These are phyloP conservation scores for Drosophila funebris DNA, from an alignment of 1,140 invertebrate species.

Conservation along the genomic window DNA sequence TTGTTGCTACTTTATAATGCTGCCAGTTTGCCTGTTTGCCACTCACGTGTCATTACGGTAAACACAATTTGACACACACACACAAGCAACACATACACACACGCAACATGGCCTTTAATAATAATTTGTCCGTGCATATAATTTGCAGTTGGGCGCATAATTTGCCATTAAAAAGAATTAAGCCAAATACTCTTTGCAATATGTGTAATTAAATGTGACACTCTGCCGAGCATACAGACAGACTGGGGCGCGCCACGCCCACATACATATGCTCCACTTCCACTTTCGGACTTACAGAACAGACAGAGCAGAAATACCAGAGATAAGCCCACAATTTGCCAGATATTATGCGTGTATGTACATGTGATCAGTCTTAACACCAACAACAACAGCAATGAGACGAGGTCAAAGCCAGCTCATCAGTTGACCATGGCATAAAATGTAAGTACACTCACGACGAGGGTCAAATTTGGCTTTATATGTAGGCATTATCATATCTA, in stretches of 20 bases:
- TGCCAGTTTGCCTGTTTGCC: conserved; percentile 7
- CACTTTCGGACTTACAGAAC: not conserved
- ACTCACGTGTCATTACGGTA: conserved; percentile 10
- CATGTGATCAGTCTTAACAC: not conserved
- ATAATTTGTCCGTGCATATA: conserved; percentile 47
- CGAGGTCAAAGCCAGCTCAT: conserved; percentile 10
- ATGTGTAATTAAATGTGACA: conserved; percentile 58
- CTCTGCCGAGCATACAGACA: conserved; percentile 17
- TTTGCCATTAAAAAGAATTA: conserved; percentile 59
- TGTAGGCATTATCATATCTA: too few species aligned
- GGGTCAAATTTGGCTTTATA: not conserved
- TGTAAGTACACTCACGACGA: not conserved
- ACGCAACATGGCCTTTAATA: conserved; percentile 41
- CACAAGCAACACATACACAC: not conserved
- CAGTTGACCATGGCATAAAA: conserved; percentile 30
- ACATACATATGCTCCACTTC: conserved; percentile 14
- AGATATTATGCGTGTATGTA: not conserved
- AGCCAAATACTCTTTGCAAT: conserved; percentile 29
- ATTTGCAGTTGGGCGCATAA: conserved; percentile 46
- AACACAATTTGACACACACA: not conserved
- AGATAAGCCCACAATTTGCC: not conserved
- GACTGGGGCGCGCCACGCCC: not conserved
- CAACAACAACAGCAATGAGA: not conserved
- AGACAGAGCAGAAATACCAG: not conserved
- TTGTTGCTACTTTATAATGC: conserved; percentile 4